A percentile compares a stretch with the other conserved stretches of the same genome.
Conservation (phyloP, 2,888 invertebrate genomes). For the Dicranocentrus wangi region DNA sequence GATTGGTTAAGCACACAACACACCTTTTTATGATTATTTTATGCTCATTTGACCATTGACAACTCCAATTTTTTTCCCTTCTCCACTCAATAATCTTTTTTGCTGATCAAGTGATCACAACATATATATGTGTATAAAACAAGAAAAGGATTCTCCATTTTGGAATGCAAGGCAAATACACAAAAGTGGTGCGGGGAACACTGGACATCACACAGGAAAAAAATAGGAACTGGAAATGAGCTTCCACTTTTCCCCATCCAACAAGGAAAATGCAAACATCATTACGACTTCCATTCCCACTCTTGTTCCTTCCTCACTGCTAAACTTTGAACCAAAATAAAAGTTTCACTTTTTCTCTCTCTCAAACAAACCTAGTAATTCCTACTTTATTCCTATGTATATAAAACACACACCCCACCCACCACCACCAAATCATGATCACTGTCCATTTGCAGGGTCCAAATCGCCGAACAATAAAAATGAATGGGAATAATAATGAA, state of each 20-base stretch:
- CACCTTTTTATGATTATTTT: slow-evolving; percentile 36
- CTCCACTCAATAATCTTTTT: background rate
- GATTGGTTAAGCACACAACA: slow-evolving; percentile 31
- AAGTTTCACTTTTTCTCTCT: slow-evolving; percentile 7
- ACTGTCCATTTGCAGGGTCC: background rate
- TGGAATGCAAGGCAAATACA: background rate
- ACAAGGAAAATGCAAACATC: slow-evolving; percentile 43
- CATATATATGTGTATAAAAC: background rate
- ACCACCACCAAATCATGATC: background rate
- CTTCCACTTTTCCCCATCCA: slow-evolving; percentile 29
- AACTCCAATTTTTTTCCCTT: background rate
- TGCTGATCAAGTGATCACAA: slow-evolving; percentile 7
- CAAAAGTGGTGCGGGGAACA: background rate
- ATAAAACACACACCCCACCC: too few species aligned
- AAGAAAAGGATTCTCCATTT: background rate
- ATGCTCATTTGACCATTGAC: slow-evolving; percentile 36
- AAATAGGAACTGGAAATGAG: slow-evolving; percentile 50
- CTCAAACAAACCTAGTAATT: background rate
- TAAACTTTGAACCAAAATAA: too few species aligned
- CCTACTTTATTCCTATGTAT: background rate
- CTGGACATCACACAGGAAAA: background rate
- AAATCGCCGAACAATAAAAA: background rate
- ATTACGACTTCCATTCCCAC: slow-evolving; percentile 41
- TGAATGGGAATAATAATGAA: background rate
- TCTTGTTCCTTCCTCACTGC: slow-evolving; percentile 5